Base-by-base conservation (phyloP, 2,797 vertebrate species). In the Pteronotus mesoamericanus region DNA sequence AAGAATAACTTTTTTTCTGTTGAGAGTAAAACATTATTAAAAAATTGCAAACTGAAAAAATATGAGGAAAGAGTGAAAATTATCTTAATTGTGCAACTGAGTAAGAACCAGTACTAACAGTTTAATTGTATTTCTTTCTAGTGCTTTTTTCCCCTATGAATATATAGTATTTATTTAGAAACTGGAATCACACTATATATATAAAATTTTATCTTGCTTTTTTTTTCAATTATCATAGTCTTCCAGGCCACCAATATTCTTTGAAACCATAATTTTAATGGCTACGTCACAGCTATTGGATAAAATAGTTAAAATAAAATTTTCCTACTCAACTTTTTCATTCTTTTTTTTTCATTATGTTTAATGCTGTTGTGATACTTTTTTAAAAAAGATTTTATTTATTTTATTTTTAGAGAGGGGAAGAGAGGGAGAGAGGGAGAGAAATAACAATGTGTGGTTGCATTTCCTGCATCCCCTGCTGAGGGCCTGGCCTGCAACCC, bases 201-300 rank as follows among this genome's bases (percentile, higher is more conserved):
- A 68, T 18, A 86, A 89, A 78, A 89, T 69, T 44, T 15, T 82
- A 53, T 46, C 21, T 16, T 82, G 39, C 7, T 46, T 78, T 91
- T 57, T 46, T 61, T 82, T 5, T 87, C 51, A 42, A 32, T 87
- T 87, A 53, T 71, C 39, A 39, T 66, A n/a, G 53, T 90, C 29
- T 44, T 69, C 5, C 6, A 55, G 44, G n/a, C 7, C 29, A 79
- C 55, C 22, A 89, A 74, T 83, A 75, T 48, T 92, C 55, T 94
- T 82, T 77, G 61, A 96, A 91, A 57, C 6, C 15, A 86, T 74
- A 78, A 55, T 91, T 96, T 88, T 68, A 94, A 53, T 93, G 53
- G 24, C 14, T 19, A 71, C 3, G 74, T 82, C 42, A 59, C 4
- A 55, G 48, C 15, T 77, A 74, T 59, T 94, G 29, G 8, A 46